A percentile compares a stretch with the other conserved stretches of the same genome.
Evolutionary conservation across 37 sponge, comb jelly and placozoan species (phyloP).

Genomic region (Axinella damicornis): DNA sequence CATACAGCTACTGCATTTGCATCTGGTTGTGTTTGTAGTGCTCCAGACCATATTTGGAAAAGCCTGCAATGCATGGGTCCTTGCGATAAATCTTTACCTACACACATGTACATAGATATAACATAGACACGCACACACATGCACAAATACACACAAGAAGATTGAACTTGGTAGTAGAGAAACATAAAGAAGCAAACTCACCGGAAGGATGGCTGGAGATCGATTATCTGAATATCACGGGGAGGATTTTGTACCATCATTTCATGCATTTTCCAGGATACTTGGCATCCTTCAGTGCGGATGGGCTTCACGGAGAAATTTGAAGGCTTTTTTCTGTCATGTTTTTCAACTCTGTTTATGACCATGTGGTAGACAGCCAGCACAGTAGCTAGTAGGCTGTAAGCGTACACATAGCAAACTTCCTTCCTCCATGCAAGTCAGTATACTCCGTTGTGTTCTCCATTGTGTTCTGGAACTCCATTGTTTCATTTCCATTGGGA

Average conservation of each 20-base stretch:
- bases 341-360: neutral
- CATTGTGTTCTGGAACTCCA: neutral
- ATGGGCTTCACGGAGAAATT: neutral
- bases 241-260: neutral
- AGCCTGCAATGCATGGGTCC: too few relatives aligned
- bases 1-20: too few relatives aligned
- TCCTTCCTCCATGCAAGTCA: conserved; percentile 20
- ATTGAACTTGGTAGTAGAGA: neutral
- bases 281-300: neutral
- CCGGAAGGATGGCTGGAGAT: conserved; percentile 13
- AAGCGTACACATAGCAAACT: conserved; percentile 58
- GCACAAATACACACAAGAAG: too few relatives aligned
- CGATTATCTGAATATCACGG: conserved; percentile 37
- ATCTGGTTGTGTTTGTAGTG: too few relatives aligned
- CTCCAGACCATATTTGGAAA: too few relatives aligned
- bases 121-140: too few relatives aligned
- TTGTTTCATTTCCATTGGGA: neutral
- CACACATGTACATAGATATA: too few relatives aligned
- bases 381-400: neutral
- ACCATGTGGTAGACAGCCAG: conserved; percentile 54
- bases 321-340: neutral
- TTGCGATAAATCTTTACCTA: too few relatives aligned
- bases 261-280: conserved; percentile 16
- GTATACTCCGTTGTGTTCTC: too few relatives aligned
- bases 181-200: neutral